Evolutionary conservation across 2,113 vertebrate species (phyloP), one percentile per base, ranked within the genome.

Genomic region (Theristicus caerulescens): DNA sequence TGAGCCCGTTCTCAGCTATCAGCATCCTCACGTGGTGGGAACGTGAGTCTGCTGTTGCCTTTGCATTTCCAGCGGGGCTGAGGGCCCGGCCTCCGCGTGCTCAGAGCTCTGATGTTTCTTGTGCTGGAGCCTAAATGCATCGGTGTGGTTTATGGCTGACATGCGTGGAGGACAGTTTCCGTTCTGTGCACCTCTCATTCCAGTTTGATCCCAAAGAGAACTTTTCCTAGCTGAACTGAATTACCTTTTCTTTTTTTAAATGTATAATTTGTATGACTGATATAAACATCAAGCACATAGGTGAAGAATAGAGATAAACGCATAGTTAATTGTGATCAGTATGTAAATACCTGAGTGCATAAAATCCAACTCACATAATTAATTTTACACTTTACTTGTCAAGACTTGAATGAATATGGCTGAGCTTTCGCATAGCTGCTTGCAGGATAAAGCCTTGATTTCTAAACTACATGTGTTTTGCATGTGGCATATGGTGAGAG

Each of bases 1-100:
- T 0, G 13, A 73, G n/a, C n/a, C 10, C 0, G 0, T 51, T 46
- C 42, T 44, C 55, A 24, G 55, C 51, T 40, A 4, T 34, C 36
- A 31, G 55, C 61, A 71, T 62, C 57, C 21, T 86, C 34, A 2
- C 3, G 4, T 47, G 82, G 12, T 44, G 65, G 57, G 24, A 82
- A 10, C 4, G 2, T 0, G 0, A 71, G 5, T 9, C 42, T 58
- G 51, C 42, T 59, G 70, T 44, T 6, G 4, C n/a, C 26, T 73
- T 24, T 47, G 51, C 2, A 0, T 49, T 73, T 65, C 49, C 64
- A 82, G 20, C 15, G 16, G 9, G 8, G 25, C 16, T 64, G 58
- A 77, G 55, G 57, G 3, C 6, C 40, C 42, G n/a, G 11, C 21
- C 49, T 70, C 44, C 20, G 10, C 7, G 29, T 26, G 19, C 78